Evolutionary conservation across 1,140 invertebrate species (phyloP).

Genomic region (Drosophila neocordata): DNA sequence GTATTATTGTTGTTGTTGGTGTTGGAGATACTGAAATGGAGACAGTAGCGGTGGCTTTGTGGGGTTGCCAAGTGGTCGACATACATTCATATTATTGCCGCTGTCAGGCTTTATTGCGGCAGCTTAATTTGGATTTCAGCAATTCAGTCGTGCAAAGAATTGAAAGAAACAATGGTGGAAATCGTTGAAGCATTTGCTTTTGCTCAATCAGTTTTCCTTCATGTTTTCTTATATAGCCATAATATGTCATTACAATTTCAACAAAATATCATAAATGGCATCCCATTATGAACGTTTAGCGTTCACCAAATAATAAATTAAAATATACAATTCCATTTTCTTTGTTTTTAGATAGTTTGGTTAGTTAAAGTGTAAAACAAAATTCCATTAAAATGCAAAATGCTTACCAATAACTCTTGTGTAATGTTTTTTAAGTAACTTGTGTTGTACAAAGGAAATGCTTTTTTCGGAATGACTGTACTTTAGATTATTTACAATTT

Average conservation of each 20-base stretch:
- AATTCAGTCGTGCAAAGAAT: conserved; percentile 42
- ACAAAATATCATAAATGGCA: background rate
- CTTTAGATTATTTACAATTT: conserved; percentile 6
- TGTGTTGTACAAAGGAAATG: too few species aligned
- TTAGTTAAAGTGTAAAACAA: too few species aligned
- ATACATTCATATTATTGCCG: conserved; percentile 35
- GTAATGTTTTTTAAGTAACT: too few species aligned
- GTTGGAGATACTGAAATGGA: background rate
- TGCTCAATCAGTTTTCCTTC: background rate
- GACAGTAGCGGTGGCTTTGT: conserved; percentile 1
- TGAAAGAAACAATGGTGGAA: conserved; percentile 18
- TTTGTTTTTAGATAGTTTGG: too few species aligned
- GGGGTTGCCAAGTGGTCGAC: background rate
- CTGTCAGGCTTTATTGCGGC: conserved; percentile 48
- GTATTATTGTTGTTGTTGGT: background rate
- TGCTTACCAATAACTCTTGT: too few species aligned
- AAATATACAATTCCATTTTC: too few species aligned
- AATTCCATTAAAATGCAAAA: too few species aligned
- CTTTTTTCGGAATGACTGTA: background rate
- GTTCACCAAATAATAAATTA: too few species aligned
- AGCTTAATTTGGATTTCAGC: conserved; percentile 55
- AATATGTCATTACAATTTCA: too few species aligned
- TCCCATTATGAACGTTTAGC: background rate
- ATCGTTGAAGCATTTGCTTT: background rate
- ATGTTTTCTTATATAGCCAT: background rate